Conservation (phyloP, 2,797 vertebrate species). For the Cephalopachus bancanus region DNA sequence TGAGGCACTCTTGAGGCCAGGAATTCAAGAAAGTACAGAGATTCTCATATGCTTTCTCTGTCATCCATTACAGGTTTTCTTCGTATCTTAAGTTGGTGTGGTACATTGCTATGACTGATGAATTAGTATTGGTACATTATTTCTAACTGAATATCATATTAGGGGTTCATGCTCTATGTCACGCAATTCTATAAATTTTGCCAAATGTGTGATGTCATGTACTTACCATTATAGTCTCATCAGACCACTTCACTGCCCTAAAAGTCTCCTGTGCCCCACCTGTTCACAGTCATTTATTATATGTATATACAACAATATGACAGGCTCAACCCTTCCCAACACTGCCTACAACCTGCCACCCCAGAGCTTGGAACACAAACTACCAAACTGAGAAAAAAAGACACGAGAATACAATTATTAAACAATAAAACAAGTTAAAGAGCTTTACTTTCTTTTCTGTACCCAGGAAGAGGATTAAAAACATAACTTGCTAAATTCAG, state of each 20-base stretch:
- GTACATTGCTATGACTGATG: background rate
- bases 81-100: background rate
- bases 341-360: background rate
- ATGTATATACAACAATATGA: background rate
- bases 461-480: background rate
- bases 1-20: no score
- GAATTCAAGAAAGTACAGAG: background rate
- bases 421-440: background rate
- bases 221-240: background rate
- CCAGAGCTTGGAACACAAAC: background rate
- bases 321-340: background rate
- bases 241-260: background rate
- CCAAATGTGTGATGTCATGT: background rate
- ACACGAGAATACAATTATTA: background rate
- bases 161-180: background rate
- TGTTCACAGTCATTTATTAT: background rate
- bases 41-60: background rate
- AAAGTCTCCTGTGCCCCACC: background rate
- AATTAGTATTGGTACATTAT: background rate
- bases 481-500: background rate
- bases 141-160: background rate
- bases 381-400: constrained; percentile 6
- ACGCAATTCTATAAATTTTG: background rate
- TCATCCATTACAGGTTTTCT: background rate
- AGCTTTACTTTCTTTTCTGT: background rate